Percentiles rank a stretch among this genome's conserved stretches.
Conservation (phyloP, 2,113 vertebrate species). For the Sebastes fasciatus region DNA sequence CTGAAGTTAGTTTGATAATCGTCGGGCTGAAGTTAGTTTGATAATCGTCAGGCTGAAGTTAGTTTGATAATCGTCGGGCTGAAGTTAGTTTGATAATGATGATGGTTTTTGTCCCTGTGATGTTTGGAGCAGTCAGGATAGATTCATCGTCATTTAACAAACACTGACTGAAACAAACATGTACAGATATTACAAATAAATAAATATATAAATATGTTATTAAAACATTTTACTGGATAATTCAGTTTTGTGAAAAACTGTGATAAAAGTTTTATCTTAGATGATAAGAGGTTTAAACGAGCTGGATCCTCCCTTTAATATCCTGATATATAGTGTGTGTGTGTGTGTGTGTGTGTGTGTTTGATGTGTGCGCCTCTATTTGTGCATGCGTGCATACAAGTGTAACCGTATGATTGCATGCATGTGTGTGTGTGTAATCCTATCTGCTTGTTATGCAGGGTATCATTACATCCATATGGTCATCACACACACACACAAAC, state of each 20-base stretch:
- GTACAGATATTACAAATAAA: too few relatives aligned
- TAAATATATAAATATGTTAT: too few relatives aligned
- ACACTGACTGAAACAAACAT: too few relatives aligned
- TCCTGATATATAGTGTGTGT: not conserved
- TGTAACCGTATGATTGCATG: conserved; percentile 53
- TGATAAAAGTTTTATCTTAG: not conserved
- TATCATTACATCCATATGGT: conserved; percentile 71
- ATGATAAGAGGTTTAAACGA: not conserved
- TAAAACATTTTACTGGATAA: too few relatives aligned
- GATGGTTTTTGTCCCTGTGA: too few relatives aligned
- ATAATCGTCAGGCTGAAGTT: too few relatives aligned
- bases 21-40: too few relatives aligned
- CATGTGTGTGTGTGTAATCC: conserved; percentile 66
- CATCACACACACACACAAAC: conserved; percentile 28
- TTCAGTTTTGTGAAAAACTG: too few relatives aligned
- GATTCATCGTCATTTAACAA: too few relatives aligned
- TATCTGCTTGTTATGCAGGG: conserved; percentile 64
- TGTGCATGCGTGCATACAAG: conserved; percentile 29
- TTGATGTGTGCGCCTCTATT: not conserved
- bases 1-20: too few relatives aligned
- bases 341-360: conserved; percentile 24
- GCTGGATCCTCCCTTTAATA: not conserved
- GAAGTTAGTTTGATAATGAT: not conserved
- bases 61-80: not conserved
- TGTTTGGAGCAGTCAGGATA: too few relatives aligned